Conservation (phyloP, 1,140 invertebrate genomes). For the Leptonema lineaticorne region DNA sequence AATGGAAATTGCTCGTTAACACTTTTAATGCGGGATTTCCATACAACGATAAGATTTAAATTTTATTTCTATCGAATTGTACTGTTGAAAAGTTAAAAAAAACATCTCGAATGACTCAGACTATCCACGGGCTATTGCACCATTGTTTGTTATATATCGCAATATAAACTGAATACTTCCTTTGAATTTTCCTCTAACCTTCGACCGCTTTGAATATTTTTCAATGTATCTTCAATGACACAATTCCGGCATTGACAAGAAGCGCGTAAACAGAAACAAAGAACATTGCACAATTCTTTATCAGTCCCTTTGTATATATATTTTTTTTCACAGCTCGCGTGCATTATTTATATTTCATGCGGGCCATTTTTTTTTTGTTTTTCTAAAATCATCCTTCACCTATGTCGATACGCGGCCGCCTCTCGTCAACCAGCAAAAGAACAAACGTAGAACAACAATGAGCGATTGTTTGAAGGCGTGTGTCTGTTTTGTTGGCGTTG, state of each 20-base stretch:
- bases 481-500: not conserved
- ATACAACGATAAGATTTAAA: not conserved
- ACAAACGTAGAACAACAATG: slow-evolving; percentile 11
- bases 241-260: too few relatives aligned
- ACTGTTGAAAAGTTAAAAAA: too few relatives aligned
- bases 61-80: too few relatives aligned
- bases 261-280: not conserved
- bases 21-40: not conserved
- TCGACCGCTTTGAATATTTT: too few relatives aligned
- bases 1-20: not conserved
- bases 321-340: not conserved
- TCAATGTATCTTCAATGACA: too few relatives aligned
- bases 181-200: too few relatives aligned
- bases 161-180: too few relatives aligned
- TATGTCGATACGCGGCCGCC: not conserved
- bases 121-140: too few relatives aligned
- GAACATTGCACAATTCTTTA: too few relatives aligned
- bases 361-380: not conserved
- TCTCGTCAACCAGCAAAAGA: not conserved
- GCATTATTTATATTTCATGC: not conserved
- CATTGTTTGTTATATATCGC: too few relatives aligned
- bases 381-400: slow-evolving; percentile 10
- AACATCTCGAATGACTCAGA: too few relatives aligned
- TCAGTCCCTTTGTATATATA: too few relatives aligned
- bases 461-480: slow-evolving; percentile 1